phyloP scores from a whole-genome alignment of 2,888 invertebrate species.

The Nemurella pictetii region DNA sequence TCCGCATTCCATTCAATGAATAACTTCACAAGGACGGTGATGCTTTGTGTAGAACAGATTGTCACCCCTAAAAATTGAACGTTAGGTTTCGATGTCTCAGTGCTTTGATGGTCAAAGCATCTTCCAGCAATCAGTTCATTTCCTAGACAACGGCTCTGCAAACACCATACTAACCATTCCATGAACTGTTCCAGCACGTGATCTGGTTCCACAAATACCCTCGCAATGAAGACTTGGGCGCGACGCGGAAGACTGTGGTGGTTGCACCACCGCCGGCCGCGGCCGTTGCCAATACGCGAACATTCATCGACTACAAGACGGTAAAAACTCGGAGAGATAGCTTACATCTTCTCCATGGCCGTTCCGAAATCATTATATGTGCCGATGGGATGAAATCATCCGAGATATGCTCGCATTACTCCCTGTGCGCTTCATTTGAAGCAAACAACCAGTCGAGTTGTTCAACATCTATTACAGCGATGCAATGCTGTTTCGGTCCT shows the following conservation, averaged over 20 bases:
- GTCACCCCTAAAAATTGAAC: no score
- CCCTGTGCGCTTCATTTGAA: not conserved
- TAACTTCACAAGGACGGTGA: no score
- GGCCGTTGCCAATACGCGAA: constrained; percentile 43
- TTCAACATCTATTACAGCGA: not conserved
- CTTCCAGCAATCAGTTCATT: no score
- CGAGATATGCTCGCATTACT: not conserved
- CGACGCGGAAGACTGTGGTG: constrained; percentile 31
- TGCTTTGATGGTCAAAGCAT: no score
- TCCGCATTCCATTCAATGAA: no score
- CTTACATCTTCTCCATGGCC: not conserved
- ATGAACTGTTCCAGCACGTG: constrained; percentile 39
- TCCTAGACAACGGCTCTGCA: no score
- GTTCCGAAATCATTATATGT: not conserved
- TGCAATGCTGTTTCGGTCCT: not conserved
- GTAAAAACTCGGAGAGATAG: constrained; percentile 45
- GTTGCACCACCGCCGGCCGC: constrained; percentile 37
- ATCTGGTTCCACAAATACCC: constrained; percentile 37
- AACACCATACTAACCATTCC: not conserved
- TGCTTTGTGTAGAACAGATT: no score
- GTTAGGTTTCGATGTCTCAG: no score
- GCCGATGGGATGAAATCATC: not conserved
- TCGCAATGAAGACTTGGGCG: constrained; percentile 36
- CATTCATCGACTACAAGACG: constrained; percentile 48
- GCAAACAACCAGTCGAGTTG: not conserved